Evolutionary conservation across 2,797 vertebrate species (phyloP).

Genomic region (Poecile montanus): DNA sequence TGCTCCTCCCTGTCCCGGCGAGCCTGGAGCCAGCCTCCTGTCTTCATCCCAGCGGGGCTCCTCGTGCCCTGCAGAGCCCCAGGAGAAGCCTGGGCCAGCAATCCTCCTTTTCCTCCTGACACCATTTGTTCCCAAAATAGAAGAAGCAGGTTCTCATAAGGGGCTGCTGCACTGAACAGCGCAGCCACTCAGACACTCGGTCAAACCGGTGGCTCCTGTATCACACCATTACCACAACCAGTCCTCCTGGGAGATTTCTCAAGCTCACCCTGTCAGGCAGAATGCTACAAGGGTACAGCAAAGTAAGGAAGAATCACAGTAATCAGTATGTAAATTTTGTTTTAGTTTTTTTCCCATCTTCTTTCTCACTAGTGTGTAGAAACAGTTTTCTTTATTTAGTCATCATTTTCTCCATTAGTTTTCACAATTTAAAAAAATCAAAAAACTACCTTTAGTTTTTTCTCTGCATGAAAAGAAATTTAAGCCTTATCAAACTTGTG

Average conservation of each 20-base stretch:
- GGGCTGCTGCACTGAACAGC: rapidly evolving
- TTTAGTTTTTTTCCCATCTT: not conserved
- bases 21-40: not conserved
- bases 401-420: not conserved
- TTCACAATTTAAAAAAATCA: not conserved
- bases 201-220: not conserved
- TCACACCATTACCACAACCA: not conserved
- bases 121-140: not conserved
- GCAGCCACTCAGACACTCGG: rapidly evolving
- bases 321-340: not conserved
- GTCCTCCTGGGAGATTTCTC: not conserved
- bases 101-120: not conserved
- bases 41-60: not conserved
- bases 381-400: not conserved
- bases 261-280: not conserved
- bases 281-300: not conserved
- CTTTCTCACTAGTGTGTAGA: not conserved
- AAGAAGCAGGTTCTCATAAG: not conserved
- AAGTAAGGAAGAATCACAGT: not conserved
- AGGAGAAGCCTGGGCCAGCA: not conserved
- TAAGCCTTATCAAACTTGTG: not conserved
- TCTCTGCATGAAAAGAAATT: not conserved
- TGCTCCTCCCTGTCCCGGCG: not conserved
- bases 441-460: not conserved
- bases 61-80: rapidly evolving